Conservation (phyloP, 2,113 vertebrate genomes). For the Naja naja region DNA sequence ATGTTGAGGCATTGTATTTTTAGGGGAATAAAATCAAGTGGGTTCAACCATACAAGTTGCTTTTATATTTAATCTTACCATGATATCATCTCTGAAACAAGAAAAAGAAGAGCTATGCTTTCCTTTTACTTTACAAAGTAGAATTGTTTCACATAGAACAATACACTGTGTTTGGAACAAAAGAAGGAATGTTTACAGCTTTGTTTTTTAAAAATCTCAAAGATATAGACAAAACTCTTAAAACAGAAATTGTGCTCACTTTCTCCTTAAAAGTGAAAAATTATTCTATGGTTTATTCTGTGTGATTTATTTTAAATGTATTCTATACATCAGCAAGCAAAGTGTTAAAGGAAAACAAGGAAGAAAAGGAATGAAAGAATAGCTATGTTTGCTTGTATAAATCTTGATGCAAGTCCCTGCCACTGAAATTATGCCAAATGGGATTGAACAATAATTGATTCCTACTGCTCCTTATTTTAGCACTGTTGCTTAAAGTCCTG, state of each 20-base stretch:
- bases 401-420: neutral
- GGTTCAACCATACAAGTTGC: neutral
- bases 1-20: neutral
- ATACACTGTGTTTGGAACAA: neutral
- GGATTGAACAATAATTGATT: conserved; percentile 24
- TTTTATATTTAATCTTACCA: neutral
- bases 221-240: neutral
- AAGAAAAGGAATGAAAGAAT: conserved; percentile 9
- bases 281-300: neutral
- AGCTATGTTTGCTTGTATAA: conserved; percentile 7
- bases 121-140: neutral
- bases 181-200: neutral
- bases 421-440: conserved; percentile 18
- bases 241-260: neutral
- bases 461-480: conserved; percentile 2
- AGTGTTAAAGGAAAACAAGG: neutral
- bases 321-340: neutral
- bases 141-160: conserved; percentile 4
- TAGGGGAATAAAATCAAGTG: neutral
- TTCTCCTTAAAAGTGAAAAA: neutral
- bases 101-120: neutral
- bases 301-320: neutral
- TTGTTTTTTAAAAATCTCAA: neutral
- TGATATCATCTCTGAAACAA: conserved; percentile 8
- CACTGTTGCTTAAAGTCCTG: neutral